phyloP scores from a whole-genome alignment of 2,797 vertebrate genomes.

The Acropternis orthonyx region DNA sequence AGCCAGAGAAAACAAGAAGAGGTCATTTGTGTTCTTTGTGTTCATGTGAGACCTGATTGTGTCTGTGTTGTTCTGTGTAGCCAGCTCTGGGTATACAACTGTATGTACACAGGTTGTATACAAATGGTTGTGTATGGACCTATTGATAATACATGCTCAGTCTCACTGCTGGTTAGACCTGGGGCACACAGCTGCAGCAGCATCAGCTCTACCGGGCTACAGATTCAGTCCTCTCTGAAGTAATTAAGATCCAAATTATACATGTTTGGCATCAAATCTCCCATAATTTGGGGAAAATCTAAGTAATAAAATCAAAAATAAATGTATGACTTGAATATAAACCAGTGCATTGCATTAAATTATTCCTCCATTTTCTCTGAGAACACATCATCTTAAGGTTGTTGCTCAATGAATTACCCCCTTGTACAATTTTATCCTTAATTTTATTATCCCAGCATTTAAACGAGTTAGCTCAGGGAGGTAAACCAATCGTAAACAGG shows the following conservation, averaged over 20 bases:
- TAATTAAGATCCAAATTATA: neutral
- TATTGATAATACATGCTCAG: neutral
- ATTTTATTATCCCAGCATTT: neutral
- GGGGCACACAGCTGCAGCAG: neutral
- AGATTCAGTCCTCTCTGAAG: neutral
- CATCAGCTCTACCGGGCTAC: neutral
- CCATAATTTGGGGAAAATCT: neutral
- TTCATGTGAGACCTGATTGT: neutral
- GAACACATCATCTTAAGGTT: neutral
- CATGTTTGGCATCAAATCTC: neutral
- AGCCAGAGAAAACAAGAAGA: neutral
- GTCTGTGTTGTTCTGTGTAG: neutral
- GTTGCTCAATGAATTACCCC: neutral
- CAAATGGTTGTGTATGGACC: neutral
- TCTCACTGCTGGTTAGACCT: neutral
- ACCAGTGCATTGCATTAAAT: neutral
- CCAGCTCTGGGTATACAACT: neutral
- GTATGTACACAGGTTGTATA: fast-evolving
- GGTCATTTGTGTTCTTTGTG: neutral
- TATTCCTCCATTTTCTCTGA: neutral
- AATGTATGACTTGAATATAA: neutral
- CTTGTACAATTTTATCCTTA: neutral
- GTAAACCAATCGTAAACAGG: neutral
- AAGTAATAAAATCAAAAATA: neutral
- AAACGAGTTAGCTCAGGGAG: neutral